Conservation (phyloP, 1,140 invertebrate species). For the Melanaphis sacchari region DNA sequence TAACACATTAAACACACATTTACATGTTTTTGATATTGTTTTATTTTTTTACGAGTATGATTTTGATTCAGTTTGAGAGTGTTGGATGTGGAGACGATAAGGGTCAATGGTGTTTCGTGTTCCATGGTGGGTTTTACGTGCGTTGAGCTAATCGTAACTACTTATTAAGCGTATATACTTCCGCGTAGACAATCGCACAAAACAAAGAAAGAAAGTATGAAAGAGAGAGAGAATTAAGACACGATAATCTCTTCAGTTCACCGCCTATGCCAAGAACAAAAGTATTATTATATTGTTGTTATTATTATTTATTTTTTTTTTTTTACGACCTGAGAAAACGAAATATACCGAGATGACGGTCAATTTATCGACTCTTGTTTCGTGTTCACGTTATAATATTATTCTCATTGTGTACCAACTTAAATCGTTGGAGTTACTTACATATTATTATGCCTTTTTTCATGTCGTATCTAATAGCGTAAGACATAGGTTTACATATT, state of each 20-base stretch:
- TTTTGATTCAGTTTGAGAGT: background rate
- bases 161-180: background rate
- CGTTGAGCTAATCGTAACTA: background rate
- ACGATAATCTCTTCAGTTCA: background rate
- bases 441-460: background rate
- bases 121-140: background rate
- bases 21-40: background rate
- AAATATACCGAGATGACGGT: background rate
- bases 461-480: background rate
- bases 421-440: background rate
- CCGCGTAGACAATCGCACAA: background rate
- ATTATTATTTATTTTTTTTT: conserved; percentile 8
- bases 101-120: background rate
- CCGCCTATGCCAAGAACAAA: background rate
- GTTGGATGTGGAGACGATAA: background rate
- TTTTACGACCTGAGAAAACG: conserved; percentile 1
- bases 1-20: background rate
- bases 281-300: conserved; percentile 1
- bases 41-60: background rate
- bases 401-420: conserved; percentile 8
- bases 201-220: background rate
- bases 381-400: background rate
- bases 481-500: background rate
- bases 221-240: background rate
- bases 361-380: conserved; percentile 7